Evolutionary conservation across 2,888 invertebrate genomes (phyloP).

Genomic region (Shargacucullia verbasci): DNA sequence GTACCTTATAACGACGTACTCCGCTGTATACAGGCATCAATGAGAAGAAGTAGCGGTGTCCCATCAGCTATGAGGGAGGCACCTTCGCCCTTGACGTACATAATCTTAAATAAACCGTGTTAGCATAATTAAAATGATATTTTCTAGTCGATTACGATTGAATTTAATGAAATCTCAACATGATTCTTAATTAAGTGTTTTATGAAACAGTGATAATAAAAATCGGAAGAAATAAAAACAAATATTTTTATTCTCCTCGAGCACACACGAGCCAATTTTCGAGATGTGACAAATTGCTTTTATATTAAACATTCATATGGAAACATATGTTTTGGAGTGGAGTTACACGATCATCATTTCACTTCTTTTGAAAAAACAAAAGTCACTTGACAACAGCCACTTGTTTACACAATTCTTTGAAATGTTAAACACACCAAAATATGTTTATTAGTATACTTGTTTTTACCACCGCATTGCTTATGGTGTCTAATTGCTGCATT

Average conservation of each 20-base stretch:
- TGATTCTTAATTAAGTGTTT: conserved; percentile 28
- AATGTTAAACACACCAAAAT: background rate
- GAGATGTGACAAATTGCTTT: background rate
- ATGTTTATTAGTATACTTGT: background rate
- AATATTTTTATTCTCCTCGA: background rate
- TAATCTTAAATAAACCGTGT: conserved; percentile 73
- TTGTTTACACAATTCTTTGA: too few relatives aligned
- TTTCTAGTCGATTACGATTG: conserved; percentile 65
- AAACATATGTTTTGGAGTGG: too few relatives aligned
- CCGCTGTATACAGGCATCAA: conserved; percentile 75
- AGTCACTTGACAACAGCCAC: too few relatives aligned
- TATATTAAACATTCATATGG: too few relatives aligned
- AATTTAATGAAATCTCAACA: conserved; percentile 22
- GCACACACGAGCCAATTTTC: background rate
- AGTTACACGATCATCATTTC: too few relatives aligned
- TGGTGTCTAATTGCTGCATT: conserved; percentile 2
- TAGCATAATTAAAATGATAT: conserved; percentile 45
- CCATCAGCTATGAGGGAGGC: conserved; percentile 48
- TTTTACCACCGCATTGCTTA: background rate
- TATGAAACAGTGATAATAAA: conserved; percentile 18
- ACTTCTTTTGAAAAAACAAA: too few relatives aligned
- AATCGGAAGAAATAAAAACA: conserved; percentile 2
- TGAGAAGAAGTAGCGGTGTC: conserved; percentile 54
- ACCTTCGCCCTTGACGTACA: conserved; percentile 77
- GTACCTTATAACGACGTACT: conserved; percentile 74